Percentiles rank a stretch among this genome's conserved stretches.
phyloP scores from a whole-genome alignment of 2,888 invertebrate genomes.

The Acleris sparsana region DNA sequence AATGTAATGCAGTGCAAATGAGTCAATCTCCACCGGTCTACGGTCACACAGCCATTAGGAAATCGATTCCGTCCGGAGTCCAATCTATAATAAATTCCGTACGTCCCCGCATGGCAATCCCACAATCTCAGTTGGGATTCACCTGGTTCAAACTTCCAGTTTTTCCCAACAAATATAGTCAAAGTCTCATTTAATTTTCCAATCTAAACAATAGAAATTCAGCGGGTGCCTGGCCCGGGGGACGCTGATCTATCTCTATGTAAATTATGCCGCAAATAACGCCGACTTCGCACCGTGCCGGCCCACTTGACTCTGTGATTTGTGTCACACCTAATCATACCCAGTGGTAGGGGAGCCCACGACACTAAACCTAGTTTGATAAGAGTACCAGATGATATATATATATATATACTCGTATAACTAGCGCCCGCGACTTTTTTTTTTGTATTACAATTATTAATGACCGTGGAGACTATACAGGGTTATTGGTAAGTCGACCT shows the following conservation, averaged over 20 bases:
- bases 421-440: too few species aligned
- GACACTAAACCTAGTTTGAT: too few species aligned
- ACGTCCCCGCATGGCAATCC: conserved; percentile 14
- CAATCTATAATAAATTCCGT: conserved; percentile 49
- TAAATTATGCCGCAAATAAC: conserved; percentile 81
- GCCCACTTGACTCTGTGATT: conserved; percentile 38
- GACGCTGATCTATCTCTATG: conserved; percentile 81
- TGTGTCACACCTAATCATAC: conserved; percentile 32
- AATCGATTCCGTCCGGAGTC: conserved; percentile 68
- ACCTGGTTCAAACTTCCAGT: conserved; percentile 36
- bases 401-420: too few species aligned
- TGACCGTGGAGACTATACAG: too few species aligned
- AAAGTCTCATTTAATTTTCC: conserved; percentile 80
- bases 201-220: conserved; percentile 84
- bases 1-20: conserved; percentile 84
- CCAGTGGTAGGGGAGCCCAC: conserved; percentile 30
- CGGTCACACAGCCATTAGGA: conserved; percentile 76
- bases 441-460: too few species aligned
- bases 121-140: conserved; percentile 11
- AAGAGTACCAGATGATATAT: too few species aligned
- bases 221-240: conserved; percentile 79
- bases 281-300: conserved; percentile 63
- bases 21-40: conserved; percentile 79
- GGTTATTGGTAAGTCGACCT: too few species aligned
- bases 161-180: conserved; percentile 68